A percentile compares a stretch with the other conserved stretches of the same genome.
Conservation (phyloP, 2,113 vertebrate species). For the Xiphophorus maculatus region DNA sequence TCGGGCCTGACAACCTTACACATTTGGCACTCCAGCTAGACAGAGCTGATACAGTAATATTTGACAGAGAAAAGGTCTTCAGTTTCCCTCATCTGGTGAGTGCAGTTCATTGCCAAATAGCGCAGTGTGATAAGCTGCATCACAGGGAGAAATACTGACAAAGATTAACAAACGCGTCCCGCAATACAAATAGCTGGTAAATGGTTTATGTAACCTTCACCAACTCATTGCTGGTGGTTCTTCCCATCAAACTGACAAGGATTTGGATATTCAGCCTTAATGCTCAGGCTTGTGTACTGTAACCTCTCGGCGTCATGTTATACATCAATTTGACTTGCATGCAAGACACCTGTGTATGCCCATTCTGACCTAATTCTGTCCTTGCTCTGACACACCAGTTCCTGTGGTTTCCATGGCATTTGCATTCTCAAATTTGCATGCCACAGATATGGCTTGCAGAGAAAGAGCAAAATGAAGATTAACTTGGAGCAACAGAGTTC, state of each 20-base stretch:
- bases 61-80: constrained; percentile 15
- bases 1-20: constrained; percentile 6
- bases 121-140: constrained; percentile 23
- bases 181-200: background rate
- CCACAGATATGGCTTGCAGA: constrained; percentile 32
- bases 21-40: background rate
- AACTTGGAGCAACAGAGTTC: background rate
- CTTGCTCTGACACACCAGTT: constrained; percentile 77
- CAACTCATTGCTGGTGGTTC: constrained; percentile 27
- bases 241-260: constrained; percentile 17
- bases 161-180: constrained; percentile 43
- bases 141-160: constrained; percentile 39
- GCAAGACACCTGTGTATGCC: constrained; percentile 51
- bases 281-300: constrained; percentile 20
- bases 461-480: constrained; percentile 14
- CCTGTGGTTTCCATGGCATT: constrained; percentile 61
- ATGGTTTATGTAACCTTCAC: constrained; percentile 14
- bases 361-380: constrained; percentile 76
- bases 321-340: constrained; percentile 74
- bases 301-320: constrained; percentile 61
- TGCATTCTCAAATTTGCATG: constrained; percentile 79
- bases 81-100: constrained; percentile 37
- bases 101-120: constrained; percentile 25
- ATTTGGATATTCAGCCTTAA: constrained; percentile 36
- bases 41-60: constrained; percentile 9